phyloP scores from a whole-genome alignment of 2,888 invertebrate species.

The Protodeltote pygarga region DNA sequence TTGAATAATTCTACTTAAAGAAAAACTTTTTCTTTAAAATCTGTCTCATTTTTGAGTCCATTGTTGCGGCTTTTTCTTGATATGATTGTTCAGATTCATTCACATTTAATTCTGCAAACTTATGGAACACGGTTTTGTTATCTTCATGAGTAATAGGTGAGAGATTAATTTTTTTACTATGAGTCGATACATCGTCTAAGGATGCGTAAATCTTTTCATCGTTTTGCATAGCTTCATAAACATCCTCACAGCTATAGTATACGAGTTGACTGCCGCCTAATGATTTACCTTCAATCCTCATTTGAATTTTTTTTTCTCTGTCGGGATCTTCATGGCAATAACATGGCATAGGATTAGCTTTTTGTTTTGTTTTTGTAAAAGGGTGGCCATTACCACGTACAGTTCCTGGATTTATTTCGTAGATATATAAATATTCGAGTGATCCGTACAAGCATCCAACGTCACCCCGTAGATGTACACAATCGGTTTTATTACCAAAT shows the following conservation, averaged over 20 bases:
- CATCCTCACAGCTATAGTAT: conserved; percentile 62
- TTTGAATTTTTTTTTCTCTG: conserved; percentile 32
- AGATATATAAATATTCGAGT: conserved; percentile 60
- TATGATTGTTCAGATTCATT: conserved; percentile 23
- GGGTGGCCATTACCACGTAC: conserved; percentile 55
- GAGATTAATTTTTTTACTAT: conserved; percentile 1
- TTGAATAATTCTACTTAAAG: conserved; percentile 3
- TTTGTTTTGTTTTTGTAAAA: conserved; percentile 62
- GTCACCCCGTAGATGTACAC: conserved; percentile 65
- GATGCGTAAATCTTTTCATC: conserved; percentile 37
- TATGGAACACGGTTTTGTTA: conserved; percentile 14
- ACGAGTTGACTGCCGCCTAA: conserved; percentile 44
- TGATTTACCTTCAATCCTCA: conserved; percentile 16
- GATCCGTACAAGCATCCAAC: conserved; percentile 60
- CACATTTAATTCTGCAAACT: conserved; percentile 44
- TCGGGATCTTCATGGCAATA: conserved; percentile 61
- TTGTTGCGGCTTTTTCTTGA: conserved; percentile 13
- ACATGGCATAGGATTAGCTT: conserved; percentile 61
- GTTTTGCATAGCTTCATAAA: conserved; percentile 37
- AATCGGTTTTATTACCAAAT: conserved; percentile 40
- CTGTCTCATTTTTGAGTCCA: conserved; percentile 26
- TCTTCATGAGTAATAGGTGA: no score
- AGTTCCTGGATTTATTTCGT: conserved; percentile 60
- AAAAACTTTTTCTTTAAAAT: conserved; percentile 57
- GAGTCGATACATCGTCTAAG: conserved; percentile 13